Evolutionary conservation across 2,888 invertebrate genomes (phyloP).

Genomic region (Drosophila mulleri): DNA sequence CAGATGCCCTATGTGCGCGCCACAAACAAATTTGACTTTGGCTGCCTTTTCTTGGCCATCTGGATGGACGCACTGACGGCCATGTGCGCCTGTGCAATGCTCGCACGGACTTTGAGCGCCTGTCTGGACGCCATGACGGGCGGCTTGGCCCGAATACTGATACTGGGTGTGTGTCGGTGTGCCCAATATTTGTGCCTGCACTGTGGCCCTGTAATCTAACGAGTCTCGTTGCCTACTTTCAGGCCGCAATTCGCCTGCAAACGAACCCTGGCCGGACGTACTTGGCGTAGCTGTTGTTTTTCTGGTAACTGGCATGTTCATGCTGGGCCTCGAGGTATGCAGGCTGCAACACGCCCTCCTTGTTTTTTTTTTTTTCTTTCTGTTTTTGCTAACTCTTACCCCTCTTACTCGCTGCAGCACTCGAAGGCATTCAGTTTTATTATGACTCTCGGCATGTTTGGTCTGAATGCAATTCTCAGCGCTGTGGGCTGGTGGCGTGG

Average conservation of each 20-base stretch:
- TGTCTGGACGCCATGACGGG: conserved; percentile 87
- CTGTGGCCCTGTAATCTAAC: conserved; percentile 17
- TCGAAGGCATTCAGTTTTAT: conserved; percentile 84
- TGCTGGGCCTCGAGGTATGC: conserved; percentile 87
- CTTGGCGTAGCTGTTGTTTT: conserved; percentile 87
- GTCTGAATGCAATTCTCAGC: conserved; percentile 83
- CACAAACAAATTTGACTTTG: conserved; percentile 85
- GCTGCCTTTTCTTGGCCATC: conserved; percentile 85
- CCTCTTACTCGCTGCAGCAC: conserved; percentile 70
- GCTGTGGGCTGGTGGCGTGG: conserved; percentile 83
- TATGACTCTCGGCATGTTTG: conserved; percentile 84
- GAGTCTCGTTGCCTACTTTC: conserved; percentile 60
- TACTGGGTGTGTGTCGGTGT: conserved; percentile 83
- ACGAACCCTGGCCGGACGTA: conserved; percentile 87
- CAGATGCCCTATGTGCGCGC: conserved; percentile 85
- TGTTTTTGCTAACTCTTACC: neutral
- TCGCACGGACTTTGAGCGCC: conserved; percentile 87
- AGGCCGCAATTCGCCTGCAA: conserved; percentile 85
- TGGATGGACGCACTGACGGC: conserved; percentile 87
- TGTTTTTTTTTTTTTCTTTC: neutral
- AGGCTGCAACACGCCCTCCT: neutral
- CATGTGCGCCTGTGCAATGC: conserved; percentile 86
- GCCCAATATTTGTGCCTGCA: conserved; percentile 26
- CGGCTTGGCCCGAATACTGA: conserved; percentile 86
- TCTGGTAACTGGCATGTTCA: conserved; percentile 86